A percentile compares a stretch with the other conserved stretches of the same genome.
phyloP scores from a whole-genome alignment of 2,888 invertebrate genomes.

The Catonia carolina region DNA sequence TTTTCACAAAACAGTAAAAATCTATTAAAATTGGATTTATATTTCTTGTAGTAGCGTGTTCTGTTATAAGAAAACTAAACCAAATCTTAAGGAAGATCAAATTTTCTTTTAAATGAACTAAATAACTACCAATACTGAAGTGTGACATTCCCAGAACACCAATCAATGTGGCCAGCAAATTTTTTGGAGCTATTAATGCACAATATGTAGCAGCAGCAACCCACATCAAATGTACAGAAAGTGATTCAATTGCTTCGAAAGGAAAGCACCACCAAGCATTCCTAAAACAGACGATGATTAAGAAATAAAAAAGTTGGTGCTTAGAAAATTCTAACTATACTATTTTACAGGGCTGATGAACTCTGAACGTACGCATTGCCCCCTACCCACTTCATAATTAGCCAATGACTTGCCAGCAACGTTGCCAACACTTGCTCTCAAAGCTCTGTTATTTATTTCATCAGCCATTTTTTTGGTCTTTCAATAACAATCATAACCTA shows the following conservation, averaged over 20 bases:
- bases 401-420: no score
- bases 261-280: slow-evolving; percentile 87
- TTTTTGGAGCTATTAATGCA: slow-evolving; percentile 74
- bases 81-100: not conserved
- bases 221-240: slow-evolving; percentile 85
- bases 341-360: no score
- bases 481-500: no score
- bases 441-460: no score
- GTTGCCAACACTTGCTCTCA: no score
- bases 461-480: no score
- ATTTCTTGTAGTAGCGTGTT: not conserved
- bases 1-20: no score
- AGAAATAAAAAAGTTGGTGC: no score
- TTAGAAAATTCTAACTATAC: no score
- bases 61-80: not conserved
- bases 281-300: no score
- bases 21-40: not conserved
- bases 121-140: slow-evolving; percentile 70
- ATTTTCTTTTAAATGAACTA: not conserved
- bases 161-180: slow-evolving; percentile 74
- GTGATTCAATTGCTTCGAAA: slow-evolving; percentile 78
- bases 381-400: no score
- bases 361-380: no score
- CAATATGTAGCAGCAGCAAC: slow-evolving; percentile 85
- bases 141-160: slow-evolving; percentile 84